Base-by-base conservation (phyloP, 2,888 invertebrate species). In the Anticlea derivata region DNA sequence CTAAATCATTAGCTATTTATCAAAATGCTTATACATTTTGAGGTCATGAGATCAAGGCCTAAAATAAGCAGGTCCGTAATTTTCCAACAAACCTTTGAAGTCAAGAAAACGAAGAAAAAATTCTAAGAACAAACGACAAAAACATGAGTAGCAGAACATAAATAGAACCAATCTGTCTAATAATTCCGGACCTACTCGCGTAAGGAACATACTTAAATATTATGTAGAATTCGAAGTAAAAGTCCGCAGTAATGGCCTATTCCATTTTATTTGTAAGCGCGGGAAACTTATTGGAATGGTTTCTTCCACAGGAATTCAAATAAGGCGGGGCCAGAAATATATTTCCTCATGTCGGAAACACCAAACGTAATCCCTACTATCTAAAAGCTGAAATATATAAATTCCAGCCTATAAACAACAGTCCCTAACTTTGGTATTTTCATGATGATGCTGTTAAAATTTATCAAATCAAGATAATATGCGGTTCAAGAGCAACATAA, bases 201-300 rank as follows among this genome's bases (percentile, higher is more conserved):
- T 17, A 17, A 3, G 17, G 17, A 20, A 29, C 3, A 35, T 24
- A 49, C 37, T 50, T 45, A 46, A 54, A 50, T 50, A 60, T 52
- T 56, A 56, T 45, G 48, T 53, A 55, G 55, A 41, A 50, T 52
- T 47, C 44, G 24, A 33, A 52, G 50, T 49, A 50, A 58, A 56
- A 52, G 50, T 52, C 56, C 49, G 31, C 58, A 31, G 55, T 58
- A 58, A 51, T 51, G 54, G 55, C 50, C 55, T 59, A 50, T 59
- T 61, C 51, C 33, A 45, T 55, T 58, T 62, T 60, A 60, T 62
- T 56, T 60, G 58, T 54, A 58, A 56, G 48, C 50, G 44, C 48
- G 45, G 54, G 39, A 48, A 59, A 61, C 58, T 58, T 62, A 60
- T 60, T 59, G 60, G 55, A 54, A 52, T 54, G 55, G 57, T 58